Evolutionary conservation across 2,113 vertebrate species (phyloP).

Genomic region (Petaurus breviceps): DNA sequence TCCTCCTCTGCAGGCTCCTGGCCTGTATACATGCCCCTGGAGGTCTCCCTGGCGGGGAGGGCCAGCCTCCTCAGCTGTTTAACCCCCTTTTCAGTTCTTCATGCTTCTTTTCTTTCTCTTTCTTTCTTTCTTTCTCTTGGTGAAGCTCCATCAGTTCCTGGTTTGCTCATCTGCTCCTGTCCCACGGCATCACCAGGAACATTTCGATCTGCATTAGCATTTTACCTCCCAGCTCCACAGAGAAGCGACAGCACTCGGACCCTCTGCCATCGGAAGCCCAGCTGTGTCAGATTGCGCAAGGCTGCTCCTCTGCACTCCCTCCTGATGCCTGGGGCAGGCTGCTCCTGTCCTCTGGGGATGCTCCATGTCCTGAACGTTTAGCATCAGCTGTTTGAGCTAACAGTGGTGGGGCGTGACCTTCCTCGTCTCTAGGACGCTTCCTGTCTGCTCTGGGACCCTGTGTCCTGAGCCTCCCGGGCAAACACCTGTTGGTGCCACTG

Average conservation of each 20-base stretch:
- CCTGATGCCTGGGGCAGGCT: no score
- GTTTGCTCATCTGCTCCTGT: constrained; percentile 76
- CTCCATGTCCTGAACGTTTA: constrained; percentile 92
- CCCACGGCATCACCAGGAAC: constrained; percentile 82
- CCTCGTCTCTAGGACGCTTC: background rate
- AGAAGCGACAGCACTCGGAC: constrained; percentile 93
- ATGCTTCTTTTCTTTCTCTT: no score
- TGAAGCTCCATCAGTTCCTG: constrained; percentile 92
- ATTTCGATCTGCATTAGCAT: constrained; percentile 71
- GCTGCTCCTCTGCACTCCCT: no score
- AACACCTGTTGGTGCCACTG: constrained; percentile 81
- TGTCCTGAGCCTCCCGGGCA: constrained; percentile 97
- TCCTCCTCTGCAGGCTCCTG: constrained; percentile 94
- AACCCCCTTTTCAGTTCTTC: constrained; percentile 91
- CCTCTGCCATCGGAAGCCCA: no score
- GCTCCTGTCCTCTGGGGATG: constrained; percentile 84
- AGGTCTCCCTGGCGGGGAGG: no score
- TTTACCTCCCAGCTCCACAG: constrained; percentile 89
- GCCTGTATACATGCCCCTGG: constrained; percentile 87
- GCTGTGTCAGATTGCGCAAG: no score
- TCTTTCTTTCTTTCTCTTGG: constrained; percentile 89
- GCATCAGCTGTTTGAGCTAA: constrained; percentile 93
- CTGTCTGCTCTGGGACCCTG: constrained; percentile 87
- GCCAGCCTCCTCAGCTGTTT: constrained; percentile 88
- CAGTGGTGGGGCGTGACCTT: constrained; percentile 88